Percentiles rank a stretch among this genome's conserved stretches.
phyloP scores from a whole-genome alignment of 2,113 vertebrate species.

The Ariopsis seemanni region DNA sequence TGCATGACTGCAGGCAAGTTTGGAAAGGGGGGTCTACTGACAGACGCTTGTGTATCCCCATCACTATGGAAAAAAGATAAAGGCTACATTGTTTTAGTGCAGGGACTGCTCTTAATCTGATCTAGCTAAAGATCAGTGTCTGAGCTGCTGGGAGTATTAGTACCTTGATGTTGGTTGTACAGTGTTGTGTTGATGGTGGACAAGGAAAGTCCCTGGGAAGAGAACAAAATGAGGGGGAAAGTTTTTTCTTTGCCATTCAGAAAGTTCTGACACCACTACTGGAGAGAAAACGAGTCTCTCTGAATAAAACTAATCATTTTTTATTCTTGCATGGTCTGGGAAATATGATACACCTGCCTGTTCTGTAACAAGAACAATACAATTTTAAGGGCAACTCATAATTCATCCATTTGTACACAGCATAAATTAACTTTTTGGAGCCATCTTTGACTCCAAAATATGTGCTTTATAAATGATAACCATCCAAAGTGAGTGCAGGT shows the following conservation, averaged over 20 bases:
- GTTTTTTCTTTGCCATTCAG: neutral
- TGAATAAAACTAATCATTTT: neutral
- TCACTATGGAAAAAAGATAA: slow-evolving; percentile 62
- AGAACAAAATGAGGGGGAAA: slow-evolving; percentile 5
- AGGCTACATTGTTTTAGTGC: slow-evolving; percentile 65
- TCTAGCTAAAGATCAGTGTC: slow-evolving; percentile 48
- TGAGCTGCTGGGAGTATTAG: slow-evolving; percentile 46
- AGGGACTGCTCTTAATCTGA: slow-evolving; percentile 54
- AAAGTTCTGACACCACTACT: neutral
- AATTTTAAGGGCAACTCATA: neutral
- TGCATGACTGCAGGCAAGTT: slow-evolving; percentile 61
- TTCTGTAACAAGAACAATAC: neutral
- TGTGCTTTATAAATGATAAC: slow-evolving; percentile 39
- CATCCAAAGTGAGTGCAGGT: slow-evolving; percentile 27
- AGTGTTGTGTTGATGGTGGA: neutral
- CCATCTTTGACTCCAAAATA: slow-evolving; percentile 27
- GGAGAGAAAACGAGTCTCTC: neutral
- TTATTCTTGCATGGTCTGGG: neutral
- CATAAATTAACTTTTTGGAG: slow-evolving; percentile 9
- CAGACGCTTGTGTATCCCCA: slow-evolving; percentile 60
- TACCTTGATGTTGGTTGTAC: slow-evolving; percentile 37
- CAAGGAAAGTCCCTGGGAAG: slow-evolving; percentile 34
- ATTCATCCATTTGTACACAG: slow-evolving; percentile 15
- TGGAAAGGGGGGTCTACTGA: slow-evolving; percentile 53
- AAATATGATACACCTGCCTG: neutral